Evolutionary conservation across 2,113 vertebrate genomes (phyloP).

Genomic region (Sturnus vulgaris): DNA sequence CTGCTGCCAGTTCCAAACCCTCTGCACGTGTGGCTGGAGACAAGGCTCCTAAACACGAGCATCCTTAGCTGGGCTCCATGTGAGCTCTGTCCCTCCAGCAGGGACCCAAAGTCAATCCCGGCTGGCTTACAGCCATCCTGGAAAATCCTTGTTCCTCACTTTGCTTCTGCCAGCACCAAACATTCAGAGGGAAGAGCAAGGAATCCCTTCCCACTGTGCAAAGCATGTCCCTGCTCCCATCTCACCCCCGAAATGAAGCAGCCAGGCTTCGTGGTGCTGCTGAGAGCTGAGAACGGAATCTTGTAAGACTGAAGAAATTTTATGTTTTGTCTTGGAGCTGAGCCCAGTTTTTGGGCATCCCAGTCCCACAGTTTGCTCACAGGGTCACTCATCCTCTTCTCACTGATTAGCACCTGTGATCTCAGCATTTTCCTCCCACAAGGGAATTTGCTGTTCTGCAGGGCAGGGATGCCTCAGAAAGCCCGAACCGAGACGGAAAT

Average conservation of each 20-base stretch:
- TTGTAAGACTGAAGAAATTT: not conserved
- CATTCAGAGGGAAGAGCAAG: not conserved
- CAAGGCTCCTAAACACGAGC: not conserved
- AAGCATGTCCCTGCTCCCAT: not conserved
- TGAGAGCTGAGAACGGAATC: not conserved
- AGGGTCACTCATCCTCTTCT: not conserved
- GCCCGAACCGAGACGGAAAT: not conserved
- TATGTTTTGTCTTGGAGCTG: not conserved
- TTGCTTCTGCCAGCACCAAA: not conserved
- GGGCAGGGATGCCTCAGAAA: not conserved
- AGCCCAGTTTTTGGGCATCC: not conserved
- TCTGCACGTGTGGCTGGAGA: not conserved
- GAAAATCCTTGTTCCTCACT: not conserved
- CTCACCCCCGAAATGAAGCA: not conserved
- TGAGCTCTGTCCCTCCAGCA: not conserved
- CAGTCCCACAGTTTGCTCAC: not conserved
- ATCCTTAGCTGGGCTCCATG: not conserved
- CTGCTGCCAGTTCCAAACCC: not conserved
- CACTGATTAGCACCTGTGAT: not conserved
- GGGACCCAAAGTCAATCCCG: not conserved
- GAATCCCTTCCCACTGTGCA: not conserved
- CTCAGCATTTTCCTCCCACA: not conserved
- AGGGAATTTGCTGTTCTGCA: not conserved
- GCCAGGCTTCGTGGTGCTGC: not conserved
- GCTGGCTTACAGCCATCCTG: not conserved